Base-by-base conservation (phyloP, 2,113 vertebrate species). In the Callorhinus ursinus region DNA sequence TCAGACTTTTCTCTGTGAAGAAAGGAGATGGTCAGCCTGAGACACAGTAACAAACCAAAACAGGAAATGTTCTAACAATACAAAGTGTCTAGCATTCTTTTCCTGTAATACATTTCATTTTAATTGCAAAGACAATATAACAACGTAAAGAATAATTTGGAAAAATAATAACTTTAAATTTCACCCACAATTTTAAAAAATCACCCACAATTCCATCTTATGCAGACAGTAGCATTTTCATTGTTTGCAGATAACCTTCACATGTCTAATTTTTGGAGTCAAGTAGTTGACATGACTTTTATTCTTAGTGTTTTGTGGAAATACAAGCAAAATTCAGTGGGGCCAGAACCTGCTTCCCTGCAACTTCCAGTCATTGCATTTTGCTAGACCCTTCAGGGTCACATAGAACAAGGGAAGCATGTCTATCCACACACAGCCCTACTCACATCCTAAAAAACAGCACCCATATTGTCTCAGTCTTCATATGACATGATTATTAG, bases 1-100 rank as follows among this genome's bases (percentile, higher is more conserved):
- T 99, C 99, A 0, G 98, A 97, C 82, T 97, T 97, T 80, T 97
- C 98, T 98, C 99, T 99, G 96, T 89, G 96, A 90, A 97, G 96
- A 96, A 83, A 98, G 31, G 92, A 69, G 92, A 81, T n/a, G 33
- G 65, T 94, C 49, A 96, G 71, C 53, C 24, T 61, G 51, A 95
- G 33, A 74, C 33, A 59, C 18, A 55, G 87, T 6, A 63, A 51
- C 5, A 42, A 49, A 57, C 19, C 53, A 55, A 69, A 85, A 53
- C 3, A 72, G 63, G 72, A 95, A 72, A 59, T 18, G 11, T 63
- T 74, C 69, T 57, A 90, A 65, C 80, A 11, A 51, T n/a, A 42
- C 16, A 22, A 36, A 93, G 53, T 2, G 0, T 21, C 16, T 0
- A 12, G 46, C 6, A 33, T 80, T 12, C 77, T 71, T 79, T 91